A percentile compares a stretch with the other conserved stretches of the same genome.
Evolutionary conservation across 2,888 invertebrate genomes (phyloP).

Genomic region (Acleris holmiana): DNA sequence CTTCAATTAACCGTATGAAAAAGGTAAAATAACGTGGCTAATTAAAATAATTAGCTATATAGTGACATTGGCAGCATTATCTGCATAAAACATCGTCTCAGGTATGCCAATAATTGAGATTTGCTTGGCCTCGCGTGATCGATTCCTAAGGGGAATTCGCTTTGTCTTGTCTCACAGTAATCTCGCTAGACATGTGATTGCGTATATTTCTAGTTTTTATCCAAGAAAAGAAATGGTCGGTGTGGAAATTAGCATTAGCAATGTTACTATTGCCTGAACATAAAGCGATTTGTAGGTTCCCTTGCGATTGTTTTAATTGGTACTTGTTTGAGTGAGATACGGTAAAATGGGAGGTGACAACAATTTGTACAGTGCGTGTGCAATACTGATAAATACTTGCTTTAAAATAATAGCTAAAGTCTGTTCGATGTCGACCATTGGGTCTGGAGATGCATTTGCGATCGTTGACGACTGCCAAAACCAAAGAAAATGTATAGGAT

Average conservation of each 20-base stretch:
- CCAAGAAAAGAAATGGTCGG: slow-evolving; percentile 47
- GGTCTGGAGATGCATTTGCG: too few relatives aligned
- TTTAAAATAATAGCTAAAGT: too few relatives aligned
- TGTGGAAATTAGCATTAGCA: slow-evolving; percentile 38
- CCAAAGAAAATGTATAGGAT: too few relatives aligned
- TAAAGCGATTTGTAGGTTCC: slow-evolving; percentile 22
- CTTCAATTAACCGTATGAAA: slow-evolving; percentile 9
- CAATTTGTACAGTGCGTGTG: not conserved
- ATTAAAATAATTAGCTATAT: slow-evolving; percentile 40
- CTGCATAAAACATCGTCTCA: slow-evolving; percentile 57
- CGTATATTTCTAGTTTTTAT: slow-evolving; percentile 51
- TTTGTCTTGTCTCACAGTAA: slow-evolving; percentile 53
- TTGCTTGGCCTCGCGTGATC: slow-evolving; percentile 68
- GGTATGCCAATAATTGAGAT: slow-evolving; percentile 61
- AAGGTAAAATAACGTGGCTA: slow-evolving; percentile 11
- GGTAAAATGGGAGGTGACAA: not conserved
- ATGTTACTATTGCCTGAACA: slow-evolving; percentile 21
- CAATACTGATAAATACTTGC: not conserved
- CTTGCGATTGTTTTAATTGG: slow-evolving; percentile 20
- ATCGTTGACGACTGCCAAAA: too few relatives aligned
- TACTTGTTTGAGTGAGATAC: not conserved
- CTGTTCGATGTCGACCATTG: too few relatives aligned
- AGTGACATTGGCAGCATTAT: slow-evolving; percentile 47
- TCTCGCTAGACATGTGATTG: slow-evolving; percentile 53
- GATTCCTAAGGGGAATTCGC: slow-evolving; percentile 63